These are phyloP conservation scores for Orchesellides sinensis DNA, from an alignment of 2,888 invertebrate species.

Conservation along the genomic window DNA sequence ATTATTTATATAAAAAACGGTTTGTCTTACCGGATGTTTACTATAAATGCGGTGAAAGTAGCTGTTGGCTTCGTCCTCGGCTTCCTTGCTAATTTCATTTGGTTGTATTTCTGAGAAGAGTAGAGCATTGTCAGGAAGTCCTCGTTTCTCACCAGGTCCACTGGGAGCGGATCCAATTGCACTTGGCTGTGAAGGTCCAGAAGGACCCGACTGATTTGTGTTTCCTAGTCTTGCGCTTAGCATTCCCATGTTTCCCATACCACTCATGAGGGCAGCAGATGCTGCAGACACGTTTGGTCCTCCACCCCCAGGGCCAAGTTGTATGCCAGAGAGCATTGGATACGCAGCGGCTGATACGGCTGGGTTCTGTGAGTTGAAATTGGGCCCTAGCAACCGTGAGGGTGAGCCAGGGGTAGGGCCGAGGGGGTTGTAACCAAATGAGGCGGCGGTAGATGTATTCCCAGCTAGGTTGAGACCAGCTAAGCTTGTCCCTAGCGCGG, in stretches of 20 bases:
- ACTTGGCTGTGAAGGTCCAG: constrained; percentile 41
- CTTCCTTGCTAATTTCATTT: constrained; percentile 85
- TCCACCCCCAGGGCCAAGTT: constrained; percentile 62
- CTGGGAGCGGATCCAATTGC: constrained; percentile 37
- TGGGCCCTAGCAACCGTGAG: constrained; percentile 85
- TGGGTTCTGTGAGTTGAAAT: constrained; percentile 69
- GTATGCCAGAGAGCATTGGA: constrained; percentile 68
- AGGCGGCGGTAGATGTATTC: constrained; percentile 60
- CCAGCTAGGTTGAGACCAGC: constrained; percentile 85
- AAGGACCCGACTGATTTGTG: constrained; percentile 15
- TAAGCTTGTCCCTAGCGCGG: constrained; percentile 85
- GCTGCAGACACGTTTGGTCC: constrained; percentile 59
- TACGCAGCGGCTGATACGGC: constrained; percentile 62
- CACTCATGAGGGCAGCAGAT: constrained; percentile 62
- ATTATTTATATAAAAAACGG: too few relatives aligned
- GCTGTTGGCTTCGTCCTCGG: constrained; percentile 99
- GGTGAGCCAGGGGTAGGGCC: constrained; percentile 87
- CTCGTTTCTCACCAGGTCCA: constrained; percentile 55
- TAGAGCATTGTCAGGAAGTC: constrained; percentile 65
- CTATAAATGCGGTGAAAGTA: constrained; percentile 99
- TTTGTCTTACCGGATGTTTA: constrained; percentile 86
- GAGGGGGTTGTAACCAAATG: constrained; percentile 70
- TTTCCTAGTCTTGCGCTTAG: constrained; percentile 62
- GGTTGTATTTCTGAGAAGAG: constrained; percentile 71
- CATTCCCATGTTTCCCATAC: constrained; percentile 68